A percentile compares a stretch with the other conserved stretches of the same genome.
Evolutionary conservation across 2,113 vertebrate genomes (phyloP).

Genomic region (Cryptomyrus ogoouensis): DNA sequence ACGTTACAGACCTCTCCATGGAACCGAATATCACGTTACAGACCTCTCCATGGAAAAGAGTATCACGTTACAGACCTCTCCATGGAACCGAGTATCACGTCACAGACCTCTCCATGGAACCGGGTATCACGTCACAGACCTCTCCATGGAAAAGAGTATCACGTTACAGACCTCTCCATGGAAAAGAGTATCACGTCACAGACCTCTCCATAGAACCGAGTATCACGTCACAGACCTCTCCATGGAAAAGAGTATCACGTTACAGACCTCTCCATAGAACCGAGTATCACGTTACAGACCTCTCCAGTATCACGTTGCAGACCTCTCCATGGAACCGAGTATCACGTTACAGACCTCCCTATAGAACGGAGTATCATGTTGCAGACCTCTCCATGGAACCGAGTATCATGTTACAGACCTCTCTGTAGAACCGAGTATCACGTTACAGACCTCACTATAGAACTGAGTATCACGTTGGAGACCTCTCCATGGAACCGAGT

Average conservation of each 20-base stretch:
- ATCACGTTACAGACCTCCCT: no score
- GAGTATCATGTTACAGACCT: neutral
- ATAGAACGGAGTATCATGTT: neutral
- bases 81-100: rapidly evolving
- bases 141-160: neutral
- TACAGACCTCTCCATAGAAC: no score
- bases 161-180: no score
- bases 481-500: neutral
- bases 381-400: rapidly evolving
- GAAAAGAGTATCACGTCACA: neutral
- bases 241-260: neutral
- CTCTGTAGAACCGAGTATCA: neutral
- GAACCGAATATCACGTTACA: no score
- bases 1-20: no score
- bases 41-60: no score
- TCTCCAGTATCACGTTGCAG: neutral
- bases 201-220: neutral
- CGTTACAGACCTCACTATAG: no score
- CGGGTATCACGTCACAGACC: no score
- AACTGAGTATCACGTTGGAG: neutral
- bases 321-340: neutral
- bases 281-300: neutral
- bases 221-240: no score
- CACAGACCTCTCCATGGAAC: no score
- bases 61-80: no score